Percentiles rank a stretch among this genome's conserved stretches.
Conservation (phyloP, 2,113 vertebrate genomes). For the Sander vitreus region DNA sequence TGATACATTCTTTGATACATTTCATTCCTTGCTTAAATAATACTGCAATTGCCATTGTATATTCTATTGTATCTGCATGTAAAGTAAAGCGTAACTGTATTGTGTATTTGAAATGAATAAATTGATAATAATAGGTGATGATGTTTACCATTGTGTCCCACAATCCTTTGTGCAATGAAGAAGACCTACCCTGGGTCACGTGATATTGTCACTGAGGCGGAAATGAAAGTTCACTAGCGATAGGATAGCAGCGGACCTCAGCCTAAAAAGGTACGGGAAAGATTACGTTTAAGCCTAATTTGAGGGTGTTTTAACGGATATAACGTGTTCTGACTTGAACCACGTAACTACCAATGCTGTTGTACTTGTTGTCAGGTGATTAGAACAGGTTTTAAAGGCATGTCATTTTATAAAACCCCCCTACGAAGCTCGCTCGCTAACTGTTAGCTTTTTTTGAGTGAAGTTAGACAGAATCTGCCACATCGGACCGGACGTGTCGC, state of each 20-base stretch:
- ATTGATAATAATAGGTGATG: not conserved
- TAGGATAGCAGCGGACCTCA: constrained; percentile 60
- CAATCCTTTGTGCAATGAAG: constrained; percentile 60
- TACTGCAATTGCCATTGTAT: not conserved
- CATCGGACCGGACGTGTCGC: not conserved
- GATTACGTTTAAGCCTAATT: not conserved
- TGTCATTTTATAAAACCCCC: constrained; percentile 56
- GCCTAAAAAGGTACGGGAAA: constrained; percentile 77
- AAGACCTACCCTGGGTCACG: constrained; percentile 61
- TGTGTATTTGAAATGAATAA: not conserved
- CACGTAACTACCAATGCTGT: not conserved
- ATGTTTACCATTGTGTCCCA: constrained; percentile 50
- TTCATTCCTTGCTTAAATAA: not conserved
- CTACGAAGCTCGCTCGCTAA: constrained; percentile 62
- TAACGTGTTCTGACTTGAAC: not conserved
- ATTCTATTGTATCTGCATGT: not conserved
- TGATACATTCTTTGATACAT: not conserved
- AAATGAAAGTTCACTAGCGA: constrained; percentile 83
- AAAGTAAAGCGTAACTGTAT: not conserved
- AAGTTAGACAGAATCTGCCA: not conserved
- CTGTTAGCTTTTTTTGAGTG: constrained; percentile 52
- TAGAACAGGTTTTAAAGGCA: constrained; percentile 25
- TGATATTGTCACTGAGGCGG: constrained; percentile 80
- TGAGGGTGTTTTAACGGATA: constrained; percentile 5
- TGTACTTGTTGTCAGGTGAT: not conserved